phyloP scores from a whole-genome alignment of 2,797 vertebrate genomes.

The Distichodus sexfasciatus region DNA sequence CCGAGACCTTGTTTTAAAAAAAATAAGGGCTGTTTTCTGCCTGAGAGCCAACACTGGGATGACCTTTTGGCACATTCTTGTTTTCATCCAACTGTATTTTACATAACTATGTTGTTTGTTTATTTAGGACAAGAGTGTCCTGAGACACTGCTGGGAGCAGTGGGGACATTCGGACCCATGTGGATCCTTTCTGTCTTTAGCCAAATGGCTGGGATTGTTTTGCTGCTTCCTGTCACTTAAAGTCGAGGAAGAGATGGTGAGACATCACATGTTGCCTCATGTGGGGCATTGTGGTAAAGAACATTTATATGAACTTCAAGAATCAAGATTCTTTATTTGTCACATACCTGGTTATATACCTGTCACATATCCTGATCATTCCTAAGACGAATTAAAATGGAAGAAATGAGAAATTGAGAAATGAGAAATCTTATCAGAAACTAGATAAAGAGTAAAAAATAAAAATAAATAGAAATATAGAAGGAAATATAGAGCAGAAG shows the following conservation, averaged over 20 bases:
- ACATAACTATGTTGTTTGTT: constrained; percentile 52
- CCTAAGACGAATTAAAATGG: too few relatives aligned
- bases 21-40: constrained; percentile 15
- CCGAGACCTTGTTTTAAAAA: background rate
- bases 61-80: background rate
- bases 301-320: too few relatives aligned
- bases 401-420: too few relatives aligned
- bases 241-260: constrained; percentile 8
- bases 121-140: constrained; percentile 23
- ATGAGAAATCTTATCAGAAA: too few relatives aligned
- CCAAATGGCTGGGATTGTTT: constrained; percentile 42
- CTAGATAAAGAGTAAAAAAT: too few relatives aligned
- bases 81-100: constrained; percentile 14
- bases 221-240: constrained; percentile 50
- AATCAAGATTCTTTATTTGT: too few relatives aligned
- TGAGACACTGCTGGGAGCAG: background rate
- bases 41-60: constrained; percentile 17
- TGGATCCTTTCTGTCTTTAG: background rate
- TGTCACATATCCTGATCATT: too few relatives aligned
- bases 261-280: constrained; percentile 46
- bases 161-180: background rate
- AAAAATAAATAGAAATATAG: too few relatives aligned
- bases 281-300: constrained; percentile 35
- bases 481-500: too few relatives aligned
- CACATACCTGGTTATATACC: too few relatives aligned